Evolutionary conservation across 1,140 invertebrate species (phyloP), one percentile per base, ranked within the genome.

Genomic region (Drosophila pachea): DNA sequence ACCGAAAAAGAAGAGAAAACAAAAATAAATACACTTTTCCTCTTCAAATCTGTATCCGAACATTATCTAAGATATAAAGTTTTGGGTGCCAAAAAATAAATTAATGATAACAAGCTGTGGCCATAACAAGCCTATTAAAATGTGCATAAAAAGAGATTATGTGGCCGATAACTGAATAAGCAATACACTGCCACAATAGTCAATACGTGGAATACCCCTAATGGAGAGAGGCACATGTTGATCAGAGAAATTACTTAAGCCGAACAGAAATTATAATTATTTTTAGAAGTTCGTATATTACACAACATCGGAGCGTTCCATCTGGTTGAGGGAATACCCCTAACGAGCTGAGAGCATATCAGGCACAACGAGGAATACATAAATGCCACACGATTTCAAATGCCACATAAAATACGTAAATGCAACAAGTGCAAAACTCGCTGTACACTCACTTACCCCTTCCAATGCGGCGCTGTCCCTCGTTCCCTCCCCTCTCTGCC

Each of bases 371-470:
- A 50, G 5, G 7, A n/a, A 47, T 5, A 54, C 7, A 52, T 36
- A 63, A 74, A 81, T 82, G 73, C 70, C 74, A 50, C 76, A 74
- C 76, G 76, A 74, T 71, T 81, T 59, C 66, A 86, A 86, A 84
- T 83, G 79, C 76, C 69, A 79, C 73, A 76, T 70, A 67, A 59
- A 55, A 70, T 71, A 70, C 8, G 36, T 36, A 48, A 50, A 79
- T 79, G 79, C 79, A 84, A 84, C 79, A 84, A 84, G 79, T 84
- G 76, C 81, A 84, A 62, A 54, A 56, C 31, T 58, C 50, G 62
- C 55, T 59, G 55, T 55, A 52, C 42, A 36, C 69, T 33, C 33
- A 43, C 36, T 29, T 7, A 40, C 48, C 52, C 22, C 35, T 43
- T 16, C 48, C 7, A 12, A 38, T 14, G n/a, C 12, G n/a, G n/a